Percentiles rank a stretch among this genome's conserved stretches.
Evolutionary conservation across 1,140 invertebrate genomes (phyloP).

Genomic region (Epicauta chinensis): DNA sequence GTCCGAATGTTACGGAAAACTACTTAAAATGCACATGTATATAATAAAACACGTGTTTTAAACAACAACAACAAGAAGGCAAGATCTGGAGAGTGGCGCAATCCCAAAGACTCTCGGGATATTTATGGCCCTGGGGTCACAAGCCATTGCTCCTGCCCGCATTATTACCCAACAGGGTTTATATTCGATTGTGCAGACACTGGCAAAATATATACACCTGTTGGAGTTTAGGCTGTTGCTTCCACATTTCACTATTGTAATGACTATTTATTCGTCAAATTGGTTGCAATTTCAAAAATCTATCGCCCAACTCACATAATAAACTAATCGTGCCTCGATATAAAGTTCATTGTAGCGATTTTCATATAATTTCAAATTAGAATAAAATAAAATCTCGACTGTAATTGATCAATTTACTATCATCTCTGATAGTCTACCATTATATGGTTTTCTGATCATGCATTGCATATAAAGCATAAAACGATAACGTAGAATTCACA

Average conservation of each 20-base stretch:
- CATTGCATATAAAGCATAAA: not conserved
- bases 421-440: not conserved
- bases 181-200: slow-evolving; percentile 40
- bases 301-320: too few species aligned
- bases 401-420: not conserved
- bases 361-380: too few species aligned
- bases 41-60: slow-evolving; percentile 11
- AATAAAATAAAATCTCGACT: not conserved
- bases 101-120: slow-evolving; percentile 33
- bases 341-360: too few species aligned
- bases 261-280: slow-evolving; percentile 10
- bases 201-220: slow-evolving; percentile 42
- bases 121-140: slow-evolving; percentile 43
- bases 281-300: not conserved
- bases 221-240: slow-evolving; percentile 34
- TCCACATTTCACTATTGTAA: slow-evolving; percentile 1
- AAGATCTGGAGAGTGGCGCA: slow-evolving; percentile 10
- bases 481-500: not conserved
- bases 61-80: not conserved
- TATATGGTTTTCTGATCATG: not conserved
- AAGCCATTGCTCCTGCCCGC: slow-evolving; percentile 43
- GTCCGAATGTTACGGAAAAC: not conserved
- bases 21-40: slow-evolving; percentile 1
- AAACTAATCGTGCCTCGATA: too few species aligned
- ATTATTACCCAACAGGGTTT: slow-evolving; percentile 43